Conservation (phyloP, 2,797 vertebrate genomes). For the Urocyon cinereoargenteus region DNA sequence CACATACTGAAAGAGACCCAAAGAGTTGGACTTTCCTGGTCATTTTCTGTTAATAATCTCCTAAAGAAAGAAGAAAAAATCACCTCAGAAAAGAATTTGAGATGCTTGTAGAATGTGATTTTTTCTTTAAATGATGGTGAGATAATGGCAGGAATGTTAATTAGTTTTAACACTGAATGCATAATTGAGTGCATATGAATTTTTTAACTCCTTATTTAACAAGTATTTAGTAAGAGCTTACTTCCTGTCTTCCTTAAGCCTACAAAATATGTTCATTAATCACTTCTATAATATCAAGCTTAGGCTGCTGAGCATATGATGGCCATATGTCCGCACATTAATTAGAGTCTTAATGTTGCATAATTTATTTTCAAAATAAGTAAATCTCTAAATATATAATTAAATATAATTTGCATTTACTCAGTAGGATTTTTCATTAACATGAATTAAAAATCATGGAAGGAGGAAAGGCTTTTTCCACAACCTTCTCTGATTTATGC, state of each 20-base stretch:
- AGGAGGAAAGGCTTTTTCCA: neutral
- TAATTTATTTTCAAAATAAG: conserved; percentile 50
- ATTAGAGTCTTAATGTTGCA: conserved; percentile 11
- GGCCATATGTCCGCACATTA: neutral
- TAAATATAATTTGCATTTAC: conserved; percentile 38
- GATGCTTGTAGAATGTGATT: neutral
- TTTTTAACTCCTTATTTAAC: conserved; percentile 34
- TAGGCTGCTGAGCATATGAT: neutral
- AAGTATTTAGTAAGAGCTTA: conserved; percentile 4
- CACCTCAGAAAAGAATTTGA: neutral
- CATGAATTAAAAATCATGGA: neutral
- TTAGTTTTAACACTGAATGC: neutral
- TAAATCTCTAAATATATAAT: conserved; percentile 25
- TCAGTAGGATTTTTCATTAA: conserved; percentile 51
- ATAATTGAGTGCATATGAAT: neutral
- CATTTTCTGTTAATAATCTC: neutral
- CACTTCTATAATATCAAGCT: neutral
- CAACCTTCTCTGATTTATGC: neutral
- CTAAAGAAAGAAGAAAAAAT: conserved; percentile 2
- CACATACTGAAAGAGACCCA: neutral
- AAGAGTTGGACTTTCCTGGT: neutral
- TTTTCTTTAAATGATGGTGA: neutral
- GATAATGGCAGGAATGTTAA: neutral
- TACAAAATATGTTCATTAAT: conserved; percentile 12
- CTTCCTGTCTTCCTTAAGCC: neutral